Evolutionary conservation across 2,888 invertebrate genomes (phyloP).

Genomic region (Agrilus cyanescens): DNA sequence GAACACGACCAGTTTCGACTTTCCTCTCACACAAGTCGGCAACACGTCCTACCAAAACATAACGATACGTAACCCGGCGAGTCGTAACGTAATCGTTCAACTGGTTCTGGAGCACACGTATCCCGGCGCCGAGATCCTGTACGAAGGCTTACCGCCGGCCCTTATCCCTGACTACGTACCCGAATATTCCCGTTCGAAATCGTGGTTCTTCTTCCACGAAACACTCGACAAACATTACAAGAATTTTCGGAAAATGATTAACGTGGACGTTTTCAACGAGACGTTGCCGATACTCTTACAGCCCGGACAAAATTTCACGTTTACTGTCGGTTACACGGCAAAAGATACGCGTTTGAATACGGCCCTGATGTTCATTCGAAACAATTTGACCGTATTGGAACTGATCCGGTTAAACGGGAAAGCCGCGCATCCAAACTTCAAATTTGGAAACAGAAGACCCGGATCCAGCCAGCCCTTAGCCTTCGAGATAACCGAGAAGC

Average conservation of each 20-base stretch:
- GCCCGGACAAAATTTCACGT: constrained; percentile 42
- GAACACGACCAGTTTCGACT: constrained; percentile 39
- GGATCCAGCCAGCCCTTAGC: constrained; percentile 62
- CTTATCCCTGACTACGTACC: constrained; percentile 21
- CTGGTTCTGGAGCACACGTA: constrained; percentile 58
- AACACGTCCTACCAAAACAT: constrained; percentile 53
- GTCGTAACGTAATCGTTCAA: constrained; percentile 59
- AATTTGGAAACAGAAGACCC: constrained; percentile 77
- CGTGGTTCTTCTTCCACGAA: constrained; percentile 15
- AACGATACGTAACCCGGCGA: constrained; percentile 61
- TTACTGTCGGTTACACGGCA: constrained; percentile 40
- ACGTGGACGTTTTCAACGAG: constrained; percentile 33
- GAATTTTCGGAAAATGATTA: constrained; percentile 17
- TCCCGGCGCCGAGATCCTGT: constrained; percentile 47
- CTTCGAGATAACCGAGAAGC: constrained; percentile 61
- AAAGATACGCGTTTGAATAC: constrained; percentile 34
- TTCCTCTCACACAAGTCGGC: constrained; percentile 65
- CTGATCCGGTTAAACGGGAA: constrained; percentile 70
- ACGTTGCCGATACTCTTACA: constrained; percentile 45
- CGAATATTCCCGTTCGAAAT: constrained; percentile 1
- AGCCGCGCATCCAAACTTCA: constrained; percentile 77
- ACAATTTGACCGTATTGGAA: constrained; percentile 89
- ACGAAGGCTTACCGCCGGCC: constrained; percentile 38
- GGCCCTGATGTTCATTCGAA: constrained; percentile 53
- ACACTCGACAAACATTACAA: constrained; percentile 5